A percentile compares a stretch with the other conserved stretches of the same genome.
phyloP scores from a whole-genome alignment of 2,113 vertebrate genomes.

The Ramphastos sulfuratus region DNA sequence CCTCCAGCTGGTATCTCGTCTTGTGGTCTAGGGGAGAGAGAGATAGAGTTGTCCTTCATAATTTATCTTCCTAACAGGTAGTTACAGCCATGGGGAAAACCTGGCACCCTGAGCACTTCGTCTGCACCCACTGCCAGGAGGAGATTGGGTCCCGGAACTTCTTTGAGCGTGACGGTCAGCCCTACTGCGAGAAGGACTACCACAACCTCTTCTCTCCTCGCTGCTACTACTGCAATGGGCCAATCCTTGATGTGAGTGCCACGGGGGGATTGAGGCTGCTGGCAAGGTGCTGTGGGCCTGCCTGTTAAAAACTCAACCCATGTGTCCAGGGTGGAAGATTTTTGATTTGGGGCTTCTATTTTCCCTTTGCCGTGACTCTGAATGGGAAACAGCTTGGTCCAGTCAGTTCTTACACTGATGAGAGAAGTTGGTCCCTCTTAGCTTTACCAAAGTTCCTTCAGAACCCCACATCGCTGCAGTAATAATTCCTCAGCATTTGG shows the following conservation, averaged over 20 bases:
- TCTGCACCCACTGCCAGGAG: constrained; percentile 98
- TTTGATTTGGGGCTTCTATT: not conserved
- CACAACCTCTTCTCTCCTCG: constrained; percentile 96
- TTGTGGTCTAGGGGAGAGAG: not conserved
- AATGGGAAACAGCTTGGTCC: not conserved
- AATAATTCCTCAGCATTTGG: not conserved
- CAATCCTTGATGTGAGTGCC: constrained; percentile 93
- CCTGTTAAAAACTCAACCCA: not conserved
- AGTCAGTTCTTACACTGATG: not conserved
- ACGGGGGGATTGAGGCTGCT: not conserved
- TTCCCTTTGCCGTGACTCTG: not conserved
- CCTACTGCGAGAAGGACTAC: constrained; percentile 98
- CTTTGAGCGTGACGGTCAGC: constrained; percentile 95
- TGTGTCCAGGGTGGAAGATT: not conserved
- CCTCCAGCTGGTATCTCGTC: constrained; percentile 51
- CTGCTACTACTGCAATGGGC: constrained; percentile 97
- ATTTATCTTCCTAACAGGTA: constrained; percentile 76
- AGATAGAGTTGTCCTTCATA: constrained; percentile 22
- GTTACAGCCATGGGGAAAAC: constrained; percentile 98
- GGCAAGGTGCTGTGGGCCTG: not conserved
- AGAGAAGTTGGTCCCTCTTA: not conserved
- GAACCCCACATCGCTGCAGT: not conserved
- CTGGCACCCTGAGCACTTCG: constrained; percentile 98
- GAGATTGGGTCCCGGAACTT: constrained; percentile 98
- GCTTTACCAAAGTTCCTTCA: not conserved